Evolutionary conservation across 2,113 vertebrate genomes (phyloP).

Genomic region (Osmerus eperlanus): DNA sequence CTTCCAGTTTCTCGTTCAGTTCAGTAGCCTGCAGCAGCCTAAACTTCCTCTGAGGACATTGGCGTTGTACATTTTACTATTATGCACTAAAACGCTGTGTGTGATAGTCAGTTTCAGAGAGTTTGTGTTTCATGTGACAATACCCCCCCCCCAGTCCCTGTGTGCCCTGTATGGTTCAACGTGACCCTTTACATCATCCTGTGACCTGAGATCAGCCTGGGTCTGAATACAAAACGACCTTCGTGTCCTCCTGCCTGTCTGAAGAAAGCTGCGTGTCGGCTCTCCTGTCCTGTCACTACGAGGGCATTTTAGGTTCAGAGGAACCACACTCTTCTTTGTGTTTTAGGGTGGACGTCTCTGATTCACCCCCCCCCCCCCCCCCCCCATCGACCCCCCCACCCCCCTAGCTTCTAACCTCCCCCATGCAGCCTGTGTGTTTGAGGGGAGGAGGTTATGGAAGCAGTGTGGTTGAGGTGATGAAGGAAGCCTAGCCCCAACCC

Average conservation of each 20-base stretch:
- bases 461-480: too few species aligned
- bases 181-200: slow-evolving; percentile 57
- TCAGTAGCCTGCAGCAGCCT: slow-evolving; percentile 45
- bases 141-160: slow-evolving; percentile 52
- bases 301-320: slow-evolving; percentile 35
- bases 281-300: slow-evolving; percentile 40
- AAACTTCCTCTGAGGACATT: slow-evolving; percentile 52
- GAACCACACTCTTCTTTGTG: slow-evolving; percentile 37
- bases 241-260: slow-evolving; percentile 58
- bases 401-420: not conserved
- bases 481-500: not conserved
- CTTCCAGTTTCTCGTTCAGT: slow-evolving; percentile 10
- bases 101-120: slow-evolving; percentile 59
- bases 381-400: not conserved
- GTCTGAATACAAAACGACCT: slow-evolving; percentile 51
- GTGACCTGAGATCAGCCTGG: slow-evolving; percentile 60
- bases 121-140: slow-evolving; percentile 58
- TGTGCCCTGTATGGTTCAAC: slow-evolving; percentile 57
- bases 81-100: slow-evolving; percentile 68
- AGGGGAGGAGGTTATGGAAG: too few species aligned
- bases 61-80: slow-evolving; percentile 67
- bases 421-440: not conserved
- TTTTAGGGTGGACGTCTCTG: slow-evolving; percentile 19
- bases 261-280: slow-evolving; percentile 43
- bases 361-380: slow-evolving; percentile 17